Percentiles rank a stretch among this genome's conserved stretches.
Evolutionary conservation across 92 coral and sea anemone genomes (phyloP).

Genomic region (Parazoanthus swiftii): DNA sequence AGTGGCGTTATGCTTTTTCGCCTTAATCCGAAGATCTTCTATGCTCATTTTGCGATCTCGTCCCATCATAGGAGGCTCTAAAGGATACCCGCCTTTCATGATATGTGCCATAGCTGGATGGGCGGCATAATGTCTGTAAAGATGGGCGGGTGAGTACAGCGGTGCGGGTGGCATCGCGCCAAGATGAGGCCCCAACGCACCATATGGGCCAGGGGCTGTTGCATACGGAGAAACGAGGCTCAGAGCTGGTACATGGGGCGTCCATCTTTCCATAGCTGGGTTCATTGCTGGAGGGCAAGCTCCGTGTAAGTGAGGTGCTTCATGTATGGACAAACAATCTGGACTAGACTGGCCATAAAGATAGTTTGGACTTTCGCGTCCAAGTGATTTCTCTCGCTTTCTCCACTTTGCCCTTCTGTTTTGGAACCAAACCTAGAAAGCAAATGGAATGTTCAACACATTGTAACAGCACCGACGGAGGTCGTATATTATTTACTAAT

Average conservation of each 20-base stretch:
- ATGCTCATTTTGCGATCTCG: constrained; percentile 78
- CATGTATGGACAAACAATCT: constrained; percentile 63
- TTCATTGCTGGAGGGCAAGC: constrained; percentile 52
- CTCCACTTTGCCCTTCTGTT: constrained; percentile 99
- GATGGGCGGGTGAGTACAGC: constrained; percentile 60
- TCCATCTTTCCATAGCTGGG: constrained; percentile 73
- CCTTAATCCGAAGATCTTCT: constrained; percentile 79
- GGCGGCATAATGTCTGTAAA: constrained; percentile 65
- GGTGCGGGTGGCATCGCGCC: constrained; percentile 54
- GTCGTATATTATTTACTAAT: background rate
- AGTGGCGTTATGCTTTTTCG: constrained; percentile 64
- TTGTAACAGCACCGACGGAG: background rate
- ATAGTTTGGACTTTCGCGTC: constrained; percentile 93
- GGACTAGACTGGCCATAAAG: constrained; percentile 67
- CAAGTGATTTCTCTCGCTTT: constrained; percentile 94
- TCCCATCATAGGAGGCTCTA: constrained; percentile 54
- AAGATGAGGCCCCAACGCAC: constrained; percentile 69
- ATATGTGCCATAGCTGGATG: constrained; percentile 77
- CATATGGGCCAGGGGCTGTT: constrained; percentile 70
- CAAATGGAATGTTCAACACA: background rate
- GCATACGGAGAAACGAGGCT: constrained; percentile 90
- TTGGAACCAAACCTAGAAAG: constrained; percentile 94
- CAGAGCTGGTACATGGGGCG: constrained; percentile 85
- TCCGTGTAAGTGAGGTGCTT: constrained; percentile 62
- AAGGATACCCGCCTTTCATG: constrained; percentile 53